A percentile compares a stretch with the other conserved stretches of the same genome.
These are phyloP conservation scores for Macroglossus sobrinus DNA, from an alignment of 2,113 vertebrate species.

Conservation along the genomic window DNA sequence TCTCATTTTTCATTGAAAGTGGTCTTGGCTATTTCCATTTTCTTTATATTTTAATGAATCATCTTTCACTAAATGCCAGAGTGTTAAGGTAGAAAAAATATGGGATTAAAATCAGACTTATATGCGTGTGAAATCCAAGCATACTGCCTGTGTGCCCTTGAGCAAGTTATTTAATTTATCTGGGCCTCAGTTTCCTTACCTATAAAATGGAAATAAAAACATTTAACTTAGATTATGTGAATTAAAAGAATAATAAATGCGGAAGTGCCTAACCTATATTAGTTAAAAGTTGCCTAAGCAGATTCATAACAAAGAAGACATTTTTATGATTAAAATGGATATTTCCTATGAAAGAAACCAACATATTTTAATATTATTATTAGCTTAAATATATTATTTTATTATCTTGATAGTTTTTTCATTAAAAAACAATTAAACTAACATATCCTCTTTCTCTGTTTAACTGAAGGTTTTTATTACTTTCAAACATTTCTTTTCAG, in stretches of 20 bases:
- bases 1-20: conserved; percentile 45
- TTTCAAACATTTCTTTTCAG: conserved; percentile 49
- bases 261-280: neutral
- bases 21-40: neutral
- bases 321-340: neutral
- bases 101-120: neutral
- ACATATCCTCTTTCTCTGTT: conserved; percentile 44
- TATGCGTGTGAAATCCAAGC: neutral
- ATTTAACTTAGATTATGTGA: neutral
- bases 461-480: conserved; percentile 46
- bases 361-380: conserved; percentile 37
- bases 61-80: conserved; percentile 22
- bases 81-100: neutral
- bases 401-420: conserved; percentile 36
- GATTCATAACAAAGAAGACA: neutral
- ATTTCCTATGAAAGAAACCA: conserved; percentile 31
- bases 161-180: conserved; percentile 6
- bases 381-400: conserved; percentile 45
- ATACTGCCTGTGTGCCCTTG: neutral
- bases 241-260: conserved; percentile 35
- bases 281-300: conserved; percentile 13
- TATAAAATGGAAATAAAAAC: neutral
- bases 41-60: conserved; percentile 43
- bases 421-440: conserved; percentile 63
- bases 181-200: neutral